Percentiles rank a stretch among this genome's conserved stretches.
phyloP scores from a whole-genome alignment of 1,140 invertebrate genomes.

The Drosophila novamexicana region DNA sequence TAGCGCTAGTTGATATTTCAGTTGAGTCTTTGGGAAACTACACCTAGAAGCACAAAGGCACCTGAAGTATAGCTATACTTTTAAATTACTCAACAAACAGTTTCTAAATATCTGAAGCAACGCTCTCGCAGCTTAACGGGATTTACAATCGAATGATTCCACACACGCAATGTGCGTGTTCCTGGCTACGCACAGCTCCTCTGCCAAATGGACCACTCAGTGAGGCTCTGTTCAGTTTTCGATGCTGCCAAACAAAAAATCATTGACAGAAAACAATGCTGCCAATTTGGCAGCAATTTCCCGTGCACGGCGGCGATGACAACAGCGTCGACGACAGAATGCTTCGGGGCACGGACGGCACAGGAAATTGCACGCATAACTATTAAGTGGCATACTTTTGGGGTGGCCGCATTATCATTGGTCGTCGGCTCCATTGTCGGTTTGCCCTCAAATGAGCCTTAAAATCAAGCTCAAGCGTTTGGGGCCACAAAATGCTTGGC shows the following conservation, averaged over 20 bases:
- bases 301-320: slow-evolving; percentile 31
- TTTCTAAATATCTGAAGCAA: background rate
- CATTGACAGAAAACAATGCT: slow-evolving; percentile 75
- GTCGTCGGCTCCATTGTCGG: slow-evolving; percentile 4
- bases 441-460: slow-evolving; percentile 58
- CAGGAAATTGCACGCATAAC: slow-evolving; percentile 81
- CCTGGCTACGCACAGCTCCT: slow-evolving; percentile 27
- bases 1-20: background rate
- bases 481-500: slow-evolving; percentile 18
- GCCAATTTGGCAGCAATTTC: slow-evolving; percentile 76
- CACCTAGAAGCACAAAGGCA: too few relatives aligned
- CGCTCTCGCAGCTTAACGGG: slow-evolving; percentile 18
- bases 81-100: background rate
- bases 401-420: slow-evolving; percentile 62
- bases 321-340: slow-evolving; percentile 53
- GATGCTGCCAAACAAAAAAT: slow-evolving; percentile 19
- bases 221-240: background rate
- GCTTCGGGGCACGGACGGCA: slow-evolving; percentile 55
- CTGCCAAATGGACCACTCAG: slow-evolving; percentile 13
- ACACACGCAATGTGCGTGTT: slow-evolving; percentile 28
- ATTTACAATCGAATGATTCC: slow-evolving; percentile 32
- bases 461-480: slow-evolving; percentile 43
- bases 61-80: too few relatives aligned
- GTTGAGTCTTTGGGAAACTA: background rate
- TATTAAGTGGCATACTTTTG: slow-evolving; percentile 73